Base-by-base conservation (phyloP, 2,113 vertebrate species). In the Larimichthys polyactis region DNA sequence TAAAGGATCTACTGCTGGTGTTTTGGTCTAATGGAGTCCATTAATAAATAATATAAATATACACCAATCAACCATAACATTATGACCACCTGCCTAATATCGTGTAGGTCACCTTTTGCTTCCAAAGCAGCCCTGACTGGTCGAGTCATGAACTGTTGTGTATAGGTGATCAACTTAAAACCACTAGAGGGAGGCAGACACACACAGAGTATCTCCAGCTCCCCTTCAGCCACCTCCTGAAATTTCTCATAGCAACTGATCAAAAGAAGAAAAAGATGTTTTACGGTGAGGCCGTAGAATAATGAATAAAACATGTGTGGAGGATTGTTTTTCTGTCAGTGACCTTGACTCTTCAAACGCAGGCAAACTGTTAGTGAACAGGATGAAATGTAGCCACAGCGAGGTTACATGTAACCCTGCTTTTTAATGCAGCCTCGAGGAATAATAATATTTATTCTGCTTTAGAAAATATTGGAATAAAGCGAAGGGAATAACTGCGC, bases 111-210 rank as follows among this genome's bases (percentile, higher is more conserved):
- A 36, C 36, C 36, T 36, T 36, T 36, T 7, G 36, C 36, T 36
- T 36, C 36, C 36, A 36, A 36, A 36, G 36, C 36, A 36, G 36
- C 36, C 7, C 48, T 49, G 14, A 16, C 46, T 49, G 46, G 15
- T 36, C 32, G 32, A 36, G 32, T 6, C 6, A 36, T 54, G 8
- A 11, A 22, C 17, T 60, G 43, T 55, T 5, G 15, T 46, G 63
- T 24, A 3, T 3, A 43, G 22, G 19, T 6, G 0, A 7, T 15
- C 11, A 19, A 44, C 24, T 59, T 29, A 2, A 2, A 11, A 78
- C 79, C 87, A 90, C 90, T 59, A 93, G 92, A 83, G 79, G 87
- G 89, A 70, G 40, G 27, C 88, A 92, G 52, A 79, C 20, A 12
- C 70, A 60, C 5, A 59, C 24, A 54, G n/a, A 60, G 48, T 6